phyloP scores from a whole-genome alignment of 2,888 invertebrate species.

The Plebejus melissa region DNA sequence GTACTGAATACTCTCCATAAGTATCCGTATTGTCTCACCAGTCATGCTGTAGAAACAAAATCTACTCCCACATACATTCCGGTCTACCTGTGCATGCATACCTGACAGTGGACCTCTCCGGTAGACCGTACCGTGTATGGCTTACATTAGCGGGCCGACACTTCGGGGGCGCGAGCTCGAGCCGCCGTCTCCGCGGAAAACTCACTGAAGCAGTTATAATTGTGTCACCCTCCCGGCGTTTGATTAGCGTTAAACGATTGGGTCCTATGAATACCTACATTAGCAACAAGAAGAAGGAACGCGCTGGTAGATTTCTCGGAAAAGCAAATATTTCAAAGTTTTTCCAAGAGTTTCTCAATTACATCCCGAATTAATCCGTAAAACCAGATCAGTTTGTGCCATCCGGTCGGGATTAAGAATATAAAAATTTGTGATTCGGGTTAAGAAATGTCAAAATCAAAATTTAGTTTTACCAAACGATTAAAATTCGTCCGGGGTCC shows the following conservation, averaged over 20 bases:
- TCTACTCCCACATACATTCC: too few relatives aligned
- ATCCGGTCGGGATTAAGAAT: not conserved
- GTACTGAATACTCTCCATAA: too few relatives aligned
- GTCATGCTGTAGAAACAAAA: too few relatives aligned
- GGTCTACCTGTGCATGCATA: too few relatives aligned
- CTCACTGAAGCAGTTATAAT: not conserved
- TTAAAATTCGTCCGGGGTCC: slow-evolving; percentile 10
- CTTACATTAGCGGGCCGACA: not conserved
- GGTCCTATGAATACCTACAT: too few relatives aligned
- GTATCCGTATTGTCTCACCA: too few relatives aligned
- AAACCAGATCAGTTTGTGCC: not conserved
- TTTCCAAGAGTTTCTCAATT: not conserved
- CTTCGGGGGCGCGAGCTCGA: not conserved
- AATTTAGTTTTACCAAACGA: not conserved
- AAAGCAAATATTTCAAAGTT: too few relatives aligned
- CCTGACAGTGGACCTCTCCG: too few relatives aligned
- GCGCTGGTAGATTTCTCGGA: too few relatives aligned
- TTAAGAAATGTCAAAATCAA: not conserved
- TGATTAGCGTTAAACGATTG: not conserved
- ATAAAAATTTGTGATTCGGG: not conserved
- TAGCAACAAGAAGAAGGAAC: too few relatives aligned
- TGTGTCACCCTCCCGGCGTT: not conserved
- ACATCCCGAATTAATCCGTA: not conserved
- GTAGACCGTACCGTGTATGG: too few relatives aligned
- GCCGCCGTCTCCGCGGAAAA: not conserved